phyloP scores from a whole-genome alignment of 2,888 invertebrate species.

The Cheilosia scutellata region DNA sequence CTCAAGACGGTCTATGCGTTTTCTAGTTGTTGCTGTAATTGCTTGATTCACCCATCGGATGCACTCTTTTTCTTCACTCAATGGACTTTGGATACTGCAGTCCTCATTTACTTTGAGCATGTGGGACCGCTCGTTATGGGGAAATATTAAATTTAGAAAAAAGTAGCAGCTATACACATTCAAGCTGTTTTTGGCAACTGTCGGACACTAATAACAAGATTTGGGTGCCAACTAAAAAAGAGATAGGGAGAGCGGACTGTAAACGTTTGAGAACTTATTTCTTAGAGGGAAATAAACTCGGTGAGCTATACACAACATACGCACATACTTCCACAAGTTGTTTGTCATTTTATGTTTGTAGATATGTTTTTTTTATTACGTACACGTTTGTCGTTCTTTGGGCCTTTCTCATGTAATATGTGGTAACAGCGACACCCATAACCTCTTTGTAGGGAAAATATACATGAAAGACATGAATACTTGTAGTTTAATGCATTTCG shows the following conservation, averaged over 20 bases:
- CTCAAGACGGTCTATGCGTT: neutral
- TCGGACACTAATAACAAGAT: constrained; percentile 12
- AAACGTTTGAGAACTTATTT: constrained; percentile 10
- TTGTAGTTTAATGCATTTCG: neutral
- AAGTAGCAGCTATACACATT: neutral
- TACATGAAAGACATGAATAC: neutral
- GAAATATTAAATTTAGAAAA: constrained; percentile 58
- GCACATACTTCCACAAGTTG: constrained; percentile 19
- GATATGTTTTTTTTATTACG: neutral
- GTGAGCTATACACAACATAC: constrained; percentile 60
- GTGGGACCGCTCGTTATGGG: constrained; percentile 21
- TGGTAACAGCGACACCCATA: neutral
- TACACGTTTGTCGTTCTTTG: neutral
- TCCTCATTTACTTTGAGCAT: neutral
- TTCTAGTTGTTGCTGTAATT: constrained; percentile 37
- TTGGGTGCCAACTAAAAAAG: constrained; percentile 11
- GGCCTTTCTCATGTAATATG: constrained; percentile 18
- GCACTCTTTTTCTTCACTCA: constrained; percentile 29
- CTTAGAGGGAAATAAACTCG: constrained; percentile 24
- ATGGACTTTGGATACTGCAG: constrained; percentile 1
- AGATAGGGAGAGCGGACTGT: neutral
- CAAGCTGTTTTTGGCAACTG: constrained; percentile 53
- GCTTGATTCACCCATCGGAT: constrained; percentile 38
- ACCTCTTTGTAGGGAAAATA: constrained; percentile 3
- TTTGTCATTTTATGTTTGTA: constrained; percentile 15